Evolutionary conservation across 35 echinoderm and acorn worm genomes (phyloP).

Genomic region (Ptychodera flava): DNA sequence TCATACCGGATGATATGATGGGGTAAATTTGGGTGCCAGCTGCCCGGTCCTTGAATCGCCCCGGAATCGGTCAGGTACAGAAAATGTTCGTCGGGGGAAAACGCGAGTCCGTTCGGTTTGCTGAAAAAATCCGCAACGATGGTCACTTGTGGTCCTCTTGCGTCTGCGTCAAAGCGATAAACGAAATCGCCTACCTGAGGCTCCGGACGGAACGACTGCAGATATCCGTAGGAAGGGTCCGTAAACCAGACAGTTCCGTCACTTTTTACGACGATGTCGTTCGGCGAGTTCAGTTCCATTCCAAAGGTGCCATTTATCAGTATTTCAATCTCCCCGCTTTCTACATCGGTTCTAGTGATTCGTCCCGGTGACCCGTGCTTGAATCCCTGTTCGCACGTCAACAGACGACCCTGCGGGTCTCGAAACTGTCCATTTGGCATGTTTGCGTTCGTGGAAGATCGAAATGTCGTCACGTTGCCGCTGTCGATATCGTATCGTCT

Average conservation of each 20-base stretch:
- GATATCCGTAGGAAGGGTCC: not conserved
- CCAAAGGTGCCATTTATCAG: not conserved
- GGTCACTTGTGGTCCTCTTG: not conserved
- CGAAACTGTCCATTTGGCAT: not conserved
- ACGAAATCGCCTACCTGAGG: not conserved
- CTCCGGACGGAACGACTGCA: not conserved
- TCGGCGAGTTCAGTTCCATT: not conserved
- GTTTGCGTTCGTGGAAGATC: not conserved
- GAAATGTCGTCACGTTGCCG: not conserved
- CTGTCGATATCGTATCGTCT: not conserved
- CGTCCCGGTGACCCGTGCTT: not conserved
- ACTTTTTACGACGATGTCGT: constrained; percentile 9
- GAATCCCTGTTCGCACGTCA: not conserved
- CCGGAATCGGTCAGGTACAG: not conserved
- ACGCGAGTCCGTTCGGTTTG: not conserved
- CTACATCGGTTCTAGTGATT: not conserved
- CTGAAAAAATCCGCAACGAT: not conserved
- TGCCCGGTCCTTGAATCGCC: not conserved
- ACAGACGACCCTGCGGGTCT: not conserved
- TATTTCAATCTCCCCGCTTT: not conserved
- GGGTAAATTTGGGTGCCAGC: not conserved
- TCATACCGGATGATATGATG: not conserved
- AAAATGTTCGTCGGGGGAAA: not conserved
- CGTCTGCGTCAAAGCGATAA: not conserved
- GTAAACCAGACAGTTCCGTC: constrained; percentile 16